Conservation (phyloP, 2,797 vertebrate species). For the Myotis daubentonii region DNA sequence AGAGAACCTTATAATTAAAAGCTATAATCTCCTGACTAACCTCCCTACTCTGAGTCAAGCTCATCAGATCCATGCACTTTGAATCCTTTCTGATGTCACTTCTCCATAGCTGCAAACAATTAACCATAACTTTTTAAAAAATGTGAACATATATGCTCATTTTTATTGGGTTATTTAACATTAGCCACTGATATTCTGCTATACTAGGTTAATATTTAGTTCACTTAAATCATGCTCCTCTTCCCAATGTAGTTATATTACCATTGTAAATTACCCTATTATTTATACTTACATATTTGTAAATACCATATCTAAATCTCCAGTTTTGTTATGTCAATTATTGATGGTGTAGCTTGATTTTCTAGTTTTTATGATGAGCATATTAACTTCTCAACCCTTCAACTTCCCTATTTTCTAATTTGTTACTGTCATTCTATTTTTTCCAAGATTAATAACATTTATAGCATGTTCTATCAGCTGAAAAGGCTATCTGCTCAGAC, state of each 20-base stretch:
- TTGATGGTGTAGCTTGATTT: background rate
- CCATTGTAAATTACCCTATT: background rate
- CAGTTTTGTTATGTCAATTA: background rate
- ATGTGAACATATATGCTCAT: background rate
- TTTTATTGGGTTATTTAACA: slow-evolving; percentile 11
- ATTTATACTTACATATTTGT: background rate
- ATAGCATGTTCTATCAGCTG: background rate
- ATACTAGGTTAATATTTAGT: background rate
- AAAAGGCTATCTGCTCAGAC: background rate
- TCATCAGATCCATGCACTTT: background rate
- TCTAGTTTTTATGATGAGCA: background rate
- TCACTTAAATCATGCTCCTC: background rate
- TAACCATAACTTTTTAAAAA: background rate
- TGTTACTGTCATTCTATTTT: background rate
- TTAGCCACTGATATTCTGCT: background rate
- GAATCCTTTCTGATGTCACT: background rate
- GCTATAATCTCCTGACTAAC: background rate
- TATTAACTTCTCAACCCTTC: background rate
- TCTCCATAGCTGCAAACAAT: background rate
- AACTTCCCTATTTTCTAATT: background rate
- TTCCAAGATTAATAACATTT: slow-evolving; percentile 1
- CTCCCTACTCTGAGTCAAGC: background rate
- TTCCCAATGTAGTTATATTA: background rate
- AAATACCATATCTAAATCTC: background rate
- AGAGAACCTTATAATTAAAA: background rate